phyloP scores from a whole-genome alignment of 2,888 invertebrate species.

The Standfussiana lucernea region DNA sequence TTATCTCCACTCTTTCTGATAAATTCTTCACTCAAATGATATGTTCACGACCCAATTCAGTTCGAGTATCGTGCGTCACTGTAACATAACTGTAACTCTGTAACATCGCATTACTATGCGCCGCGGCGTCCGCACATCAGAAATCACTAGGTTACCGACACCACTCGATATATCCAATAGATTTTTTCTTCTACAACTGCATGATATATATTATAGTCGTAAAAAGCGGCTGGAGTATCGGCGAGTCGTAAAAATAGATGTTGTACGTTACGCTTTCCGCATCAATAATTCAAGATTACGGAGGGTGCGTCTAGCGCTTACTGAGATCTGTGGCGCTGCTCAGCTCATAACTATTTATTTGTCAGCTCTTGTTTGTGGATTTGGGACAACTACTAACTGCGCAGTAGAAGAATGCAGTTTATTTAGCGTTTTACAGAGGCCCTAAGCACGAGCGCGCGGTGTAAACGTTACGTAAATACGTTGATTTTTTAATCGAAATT shows the following conservation, averaged over 20 bases:
- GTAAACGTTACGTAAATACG: neutral
- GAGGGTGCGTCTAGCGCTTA: slow-evolving; percentile 64
- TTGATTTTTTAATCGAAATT: neutral
- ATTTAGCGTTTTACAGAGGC: neutral
- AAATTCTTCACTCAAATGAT: slow-evolving; percentile 62
- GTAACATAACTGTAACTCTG: slow-evolving; percentile 70
- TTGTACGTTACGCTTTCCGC: slow-evolving; percentile 82
- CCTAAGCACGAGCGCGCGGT: neutral
- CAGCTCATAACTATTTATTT: slow-evolving; percentile 49
- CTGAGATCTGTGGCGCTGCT: slow-evolving; percentile 60
- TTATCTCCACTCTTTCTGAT: slow-evolving; percentile 56
- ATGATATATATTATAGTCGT: slow-evolving; percentile 85
- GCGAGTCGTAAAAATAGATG: slow-evolving; percentile 87
- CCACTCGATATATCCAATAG: slow-evolving; percentile 82
- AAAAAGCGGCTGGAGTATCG: slow-evolving; percentile 84
- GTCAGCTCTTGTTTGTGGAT: slow-evolving; percentile 46
- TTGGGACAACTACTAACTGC: slow-evolving; percentile 36
- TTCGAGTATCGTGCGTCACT: slow-evolving; percentile 69
- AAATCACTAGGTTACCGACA: slow-evolving; percentile 83
- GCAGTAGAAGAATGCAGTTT: slow-evolving; percentile 34
- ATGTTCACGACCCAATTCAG: slow-evolving; percentile 72
- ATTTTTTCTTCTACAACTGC: slow-evolving; percentile 84
- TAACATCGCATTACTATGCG: slow-evolving; percentile 78
- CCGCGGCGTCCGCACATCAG: slow-evolving; percentile 76
- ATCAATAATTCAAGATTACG: slow-evolving; percentile 89